These are phyloP conservation scores for Lycocorax pyrrhopterus DNA, from an alignment of 2,113 vertebrate species.

Conservation along the genomic window DNA sequence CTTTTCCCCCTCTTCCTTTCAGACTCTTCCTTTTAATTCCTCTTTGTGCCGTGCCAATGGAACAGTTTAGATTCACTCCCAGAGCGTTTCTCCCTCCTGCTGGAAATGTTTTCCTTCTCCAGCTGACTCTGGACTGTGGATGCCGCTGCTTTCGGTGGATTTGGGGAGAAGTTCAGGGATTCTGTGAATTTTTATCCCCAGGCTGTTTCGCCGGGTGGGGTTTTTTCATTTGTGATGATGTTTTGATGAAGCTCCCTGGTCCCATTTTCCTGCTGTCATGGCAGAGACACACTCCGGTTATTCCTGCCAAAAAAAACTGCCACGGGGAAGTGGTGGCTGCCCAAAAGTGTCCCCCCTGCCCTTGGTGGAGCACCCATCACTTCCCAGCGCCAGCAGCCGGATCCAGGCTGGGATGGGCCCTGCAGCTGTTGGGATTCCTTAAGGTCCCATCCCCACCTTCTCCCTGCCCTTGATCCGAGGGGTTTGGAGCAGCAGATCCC, in stretches of 20 bases:
- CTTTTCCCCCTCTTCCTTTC: neutral
- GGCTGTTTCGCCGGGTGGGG: neutral
- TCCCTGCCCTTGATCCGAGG: neutral
- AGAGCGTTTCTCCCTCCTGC: neutral
- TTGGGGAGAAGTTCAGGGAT: neutral
- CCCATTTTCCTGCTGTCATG: neutral
- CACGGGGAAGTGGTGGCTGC: neutral
- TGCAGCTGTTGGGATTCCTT: neutral
- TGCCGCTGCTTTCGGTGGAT: neutral
- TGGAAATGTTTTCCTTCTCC: neutral
- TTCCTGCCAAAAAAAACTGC: neutral
- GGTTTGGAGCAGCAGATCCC: neutral
- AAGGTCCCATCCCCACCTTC: neutral
- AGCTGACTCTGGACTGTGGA: neutral
- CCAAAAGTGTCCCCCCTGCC: fast-evolving
- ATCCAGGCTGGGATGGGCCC: neutral
- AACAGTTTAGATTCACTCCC: neutral
- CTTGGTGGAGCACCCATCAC: neutral
- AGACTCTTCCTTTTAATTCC: neutral
- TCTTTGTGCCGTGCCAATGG: neutral
- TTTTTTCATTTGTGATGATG: neutral
- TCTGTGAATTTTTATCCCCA: neutral
- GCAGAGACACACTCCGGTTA: neutral
- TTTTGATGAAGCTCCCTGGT: neutral
- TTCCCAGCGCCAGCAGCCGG: neutral